Evolutionary conservation across 2,888 invertebrate species (phyloP), one percentile per base, ranked within the genome.

Genomic region (Trypoxylon attenuatum): DNA sequence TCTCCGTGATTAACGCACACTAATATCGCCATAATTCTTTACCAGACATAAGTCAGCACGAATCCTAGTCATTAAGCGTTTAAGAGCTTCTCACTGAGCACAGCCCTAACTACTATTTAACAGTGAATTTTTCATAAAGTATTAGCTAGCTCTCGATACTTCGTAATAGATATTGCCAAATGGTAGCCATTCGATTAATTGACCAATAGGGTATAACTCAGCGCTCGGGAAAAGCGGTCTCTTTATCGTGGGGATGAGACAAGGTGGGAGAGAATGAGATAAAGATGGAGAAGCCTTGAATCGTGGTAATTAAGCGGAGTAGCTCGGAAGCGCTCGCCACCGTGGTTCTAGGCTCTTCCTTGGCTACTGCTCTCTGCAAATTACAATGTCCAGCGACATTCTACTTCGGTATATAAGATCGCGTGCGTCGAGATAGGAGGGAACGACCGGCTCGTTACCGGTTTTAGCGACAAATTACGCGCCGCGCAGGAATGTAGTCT

Each of bases 341-440:
- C 43, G 21, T 38, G 27, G 43, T n/a, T n/a, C n/a, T n/a, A n/a
- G n/a, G n/a, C n/a, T n/a, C 47, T 45, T 59, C 47, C 43, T n/a
- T 51, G 42, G 54, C 58, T 41, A 69, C 54, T 63, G 55, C 45
- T n/a, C n/a, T n/a, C 54, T 63, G 41, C 45, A 63, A 63, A 69
- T 69, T 63, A 63, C 69, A 69, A 63, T 59, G 69, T 69, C 52
- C 69, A 23, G 49, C 39, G 55, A 56, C 54, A 60, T 61, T 55
- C 67, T 49, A 18, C 46, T 55, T 27, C 52, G 46, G 18, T n/a
- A n/a, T n/a, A 58, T 65, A 58, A 58, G 54, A 58, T 50, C 21
- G 27, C 38, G 8, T 3, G 22, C 42, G 55, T 18, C 63, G 8
- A 22, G 21, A 8, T 8, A 25, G 16, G 25, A 19, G 19, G 13